A percentile compares a stretch with the other conserved stretches of the same genome.
phyloP scores from a whole-genome alignment of 2,888 invertebrate species.

The Drosophila niveifrons region DNA sequence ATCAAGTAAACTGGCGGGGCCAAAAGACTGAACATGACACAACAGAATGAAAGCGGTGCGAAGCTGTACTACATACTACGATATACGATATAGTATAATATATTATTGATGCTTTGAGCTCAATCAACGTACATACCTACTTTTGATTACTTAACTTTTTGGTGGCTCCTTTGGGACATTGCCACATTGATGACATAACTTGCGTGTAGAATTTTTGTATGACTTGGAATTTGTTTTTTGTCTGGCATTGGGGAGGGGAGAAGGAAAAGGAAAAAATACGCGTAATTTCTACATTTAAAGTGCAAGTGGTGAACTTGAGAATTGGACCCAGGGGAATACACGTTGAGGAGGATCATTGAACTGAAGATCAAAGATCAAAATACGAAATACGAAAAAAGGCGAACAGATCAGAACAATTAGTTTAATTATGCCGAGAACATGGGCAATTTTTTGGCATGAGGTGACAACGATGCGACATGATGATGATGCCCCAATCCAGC shows the following conservation, averaged over 20 bases:
- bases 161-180: conserved; percentile 33
- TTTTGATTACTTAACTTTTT: conserved; percentile 65
- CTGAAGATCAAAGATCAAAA: conserved; percentile 57
- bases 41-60: conserved; percentile 16
- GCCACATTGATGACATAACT: conserved; percentile 79
- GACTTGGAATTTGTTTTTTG: not conserved
- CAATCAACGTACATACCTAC: conserved; percentile 32
- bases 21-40: conserved; percentile 35
- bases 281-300: conserved; percentile 73
- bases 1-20: conserved; percentile 5
- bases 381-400: conserved; percentile 12
- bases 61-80: not conserved
- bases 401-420: conserved; percentile 69
- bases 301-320: conserved; percentile 77
- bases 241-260: not conserved
- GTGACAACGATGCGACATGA: conserved; percentile 81
- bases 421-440: conserved; percentile 74
- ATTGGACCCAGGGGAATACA: conserved; percentile 73
- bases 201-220: conserved; percentile 15
- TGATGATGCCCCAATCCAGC: conserved; percentile 54
- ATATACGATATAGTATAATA: not conserved
- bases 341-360: conserved; percentile 65
- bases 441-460: conserved; percentile 71
- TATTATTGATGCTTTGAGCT: conserved; percentile 6
- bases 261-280: conserved; percentile 34